These are phyloP conservation scores for Chrysemys picta DNA, from an alignment of 2,113 vertebrate genomes.

Conservation along the genomic window DNA sequence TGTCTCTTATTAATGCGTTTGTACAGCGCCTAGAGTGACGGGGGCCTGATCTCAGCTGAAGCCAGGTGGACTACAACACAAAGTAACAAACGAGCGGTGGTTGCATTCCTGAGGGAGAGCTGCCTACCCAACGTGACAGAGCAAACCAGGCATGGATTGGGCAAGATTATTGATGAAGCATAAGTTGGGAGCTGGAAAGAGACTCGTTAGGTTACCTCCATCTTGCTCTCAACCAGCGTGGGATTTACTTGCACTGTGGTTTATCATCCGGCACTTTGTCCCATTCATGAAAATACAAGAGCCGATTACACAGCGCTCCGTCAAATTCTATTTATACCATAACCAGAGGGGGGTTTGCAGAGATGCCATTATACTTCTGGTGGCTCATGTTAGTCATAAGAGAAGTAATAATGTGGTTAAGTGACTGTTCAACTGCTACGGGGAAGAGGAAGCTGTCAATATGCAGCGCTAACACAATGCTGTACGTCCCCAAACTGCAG, in stretches of 20 bases:
- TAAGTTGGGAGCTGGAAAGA: accelerated
- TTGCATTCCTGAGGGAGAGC: not conserved
- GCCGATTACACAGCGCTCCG: not conserved
- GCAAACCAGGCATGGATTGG: not conserved
- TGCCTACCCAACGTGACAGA: not conserved
- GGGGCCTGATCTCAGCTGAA: not conserved
- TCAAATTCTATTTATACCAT: not conserved
- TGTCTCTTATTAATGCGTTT: not conserved
- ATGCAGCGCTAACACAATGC: not conserved
- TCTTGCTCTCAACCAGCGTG: accelerated
- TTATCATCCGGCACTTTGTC: accelerated
- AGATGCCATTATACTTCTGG: not conserved
- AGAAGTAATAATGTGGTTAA: not conserved
- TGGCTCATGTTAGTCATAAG: not conserved
- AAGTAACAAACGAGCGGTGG: not conserved
- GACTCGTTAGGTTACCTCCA: not conserved
- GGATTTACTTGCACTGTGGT: not conserved
- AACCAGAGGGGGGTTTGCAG: not conserved
- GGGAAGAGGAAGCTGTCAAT: not conserved
- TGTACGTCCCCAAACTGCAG: not conserved
- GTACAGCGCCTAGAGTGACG: not conserved
- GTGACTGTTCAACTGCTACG: not conserved
- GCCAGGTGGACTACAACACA: not conserved
- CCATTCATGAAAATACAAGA: not conserved
- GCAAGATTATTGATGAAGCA: not conserved